Evolutionary conservation across 23 tunicate species (phyloP), one percentile per base, ranked within the genome.

Genomic region (Aplidium turbinatum): DNA sequence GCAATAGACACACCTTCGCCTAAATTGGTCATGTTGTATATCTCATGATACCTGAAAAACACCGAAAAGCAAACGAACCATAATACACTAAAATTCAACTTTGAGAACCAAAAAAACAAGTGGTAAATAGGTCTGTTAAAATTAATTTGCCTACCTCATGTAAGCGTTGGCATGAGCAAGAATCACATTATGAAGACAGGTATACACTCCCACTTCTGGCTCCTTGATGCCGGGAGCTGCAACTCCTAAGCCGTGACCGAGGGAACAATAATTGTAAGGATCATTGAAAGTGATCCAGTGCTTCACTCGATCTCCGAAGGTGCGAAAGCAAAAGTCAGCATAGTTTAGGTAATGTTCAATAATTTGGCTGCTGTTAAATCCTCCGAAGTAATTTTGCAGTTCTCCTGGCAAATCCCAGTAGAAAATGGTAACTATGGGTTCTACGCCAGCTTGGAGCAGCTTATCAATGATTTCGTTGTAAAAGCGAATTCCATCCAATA

Each of bases 351-450:
- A 56, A 56, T 56, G 25, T 13, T n/a, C 24, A 13, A 56, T 56
- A 22, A 56, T 56, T 39, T 83, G 33, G 22, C 75, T 71, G 80
- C 72, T 65, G 79, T 63, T 64, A 58, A 89, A 89, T 29, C 96
- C 96, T 0, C 80, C 85, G 54, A 89, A 89, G 24, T 89, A 89
- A 1, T 70, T 76, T 47, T 83, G 89, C 22, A 89, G 68, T 0
- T 33, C 72, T 39, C 57, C 75, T 13, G 96, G 96, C 35, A 60
- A 47, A 62, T 89, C 96, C 96, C 96, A 89, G 58, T 89, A 90
- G 58, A 77, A 83, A 39, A 89, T 75, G 1, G 96, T 89, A 27
- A 89, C 85, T 60, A 89, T 53, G 22, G 96, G 96, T 2, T 63
- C 51, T 1, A 89, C 78, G 4, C 78, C 77, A 19, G 75, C 82